A percentile compares a stretch with the other conserved stretches of the same genome.
Conservation (phyloP, 2,797 vertebrate genomes). For the Furcifer pardalis region DNA sequence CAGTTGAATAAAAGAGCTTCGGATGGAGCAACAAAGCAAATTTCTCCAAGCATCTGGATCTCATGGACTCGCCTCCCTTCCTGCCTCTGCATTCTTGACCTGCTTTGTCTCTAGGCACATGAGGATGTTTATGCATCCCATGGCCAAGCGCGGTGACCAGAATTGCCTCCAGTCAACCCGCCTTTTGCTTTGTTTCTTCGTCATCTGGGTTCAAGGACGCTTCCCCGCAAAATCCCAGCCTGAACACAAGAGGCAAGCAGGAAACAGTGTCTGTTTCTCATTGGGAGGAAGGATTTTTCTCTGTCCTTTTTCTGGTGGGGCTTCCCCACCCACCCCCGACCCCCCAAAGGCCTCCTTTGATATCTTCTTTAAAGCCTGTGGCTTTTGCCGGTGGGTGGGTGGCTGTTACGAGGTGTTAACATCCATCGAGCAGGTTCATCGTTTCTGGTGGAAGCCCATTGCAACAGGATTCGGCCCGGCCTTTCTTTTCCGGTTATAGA, state of each 20-base stretch:
- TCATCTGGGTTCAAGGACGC: conserved; percentile 16
- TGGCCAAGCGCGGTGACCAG: not conserved
- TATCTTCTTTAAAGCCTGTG: conserved; percentile 40
- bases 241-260: not conserved
- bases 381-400: conserved; percentile 35
- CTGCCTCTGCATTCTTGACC: conserved; percentile 25
- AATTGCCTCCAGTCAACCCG: not conserved
- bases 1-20: not conserved
- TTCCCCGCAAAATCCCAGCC: not conserved
- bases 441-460: conserved; percentile 1
- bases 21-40: not conserved
- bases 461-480: not conserved
- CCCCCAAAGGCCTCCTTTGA: conserved; percentile 39
- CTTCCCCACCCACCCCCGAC: no score
- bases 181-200: not conserved
- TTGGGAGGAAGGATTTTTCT: not conserved
- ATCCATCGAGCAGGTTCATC: conserved; percentile 20
- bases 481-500: conserved; percentile 10
- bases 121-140: conserved; percentile 7
- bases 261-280: conserved; percentile 30
- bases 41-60: conserved; percentile 14
- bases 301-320: not conserved
- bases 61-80: not conserved
- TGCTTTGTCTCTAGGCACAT: not conserved
- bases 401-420: conserved; percentile 46